These are phyloP conservation scores for Oceanites oceanicus DNA, from an alignment of 2,113 vertebrate species.

Conservation along the genomic window DNA sequence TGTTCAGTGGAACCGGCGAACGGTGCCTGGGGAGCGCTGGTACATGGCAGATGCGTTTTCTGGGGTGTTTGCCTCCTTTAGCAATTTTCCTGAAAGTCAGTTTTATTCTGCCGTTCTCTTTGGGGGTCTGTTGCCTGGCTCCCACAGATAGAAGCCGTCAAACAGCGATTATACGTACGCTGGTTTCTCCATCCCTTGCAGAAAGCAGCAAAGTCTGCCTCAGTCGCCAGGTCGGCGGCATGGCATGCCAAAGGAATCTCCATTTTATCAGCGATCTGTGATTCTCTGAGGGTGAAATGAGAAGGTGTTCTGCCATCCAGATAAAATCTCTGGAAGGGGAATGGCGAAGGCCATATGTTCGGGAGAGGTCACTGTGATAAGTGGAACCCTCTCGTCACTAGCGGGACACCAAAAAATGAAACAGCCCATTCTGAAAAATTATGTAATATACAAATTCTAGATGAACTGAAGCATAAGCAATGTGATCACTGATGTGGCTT, in stretches of 20 bases:
- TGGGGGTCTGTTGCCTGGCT: background rate
- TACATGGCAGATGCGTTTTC: background rate
- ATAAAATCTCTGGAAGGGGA: background rate
- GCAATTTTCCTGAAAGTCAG: background rate
- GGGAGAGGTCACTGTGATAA: background rate
- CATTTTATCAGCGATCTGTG: background rate
- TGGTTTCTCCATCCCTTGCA: background rate
- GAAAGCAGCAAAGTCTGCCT: background rate
- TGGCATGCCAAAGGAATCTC: fast-evolving
- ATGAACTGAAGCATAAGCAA: background rate
- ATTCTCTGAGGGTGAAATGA: background rate
- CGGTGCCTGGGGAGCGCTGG: background rate
- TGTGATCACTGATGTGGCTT: background rate
- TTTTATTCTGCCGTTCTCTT: background rate
- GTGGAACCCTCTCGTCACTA: background rate
- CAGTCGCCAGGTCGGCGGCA: background rate
- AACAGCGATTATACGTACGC: fast-evolving
- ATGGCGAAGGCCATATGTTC: background rate
- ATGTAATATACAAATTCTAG: fast-evolving
- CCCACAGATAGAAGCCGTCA: fast-evolving
- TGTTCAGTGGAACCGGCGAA: background rate
- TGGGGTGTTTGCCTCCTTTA: background rate
- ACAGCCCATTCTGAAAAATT: background rate
- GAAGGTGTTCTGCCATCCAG: background rate
- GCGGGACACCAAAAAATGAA: background rate